A percentile compares a stretch with the other conserved stretches of the same genome.
Evolutionary conservation across 2,797 vertebrate species (phyloP).

Genomic region (Vespertilio murinus): DNA sequence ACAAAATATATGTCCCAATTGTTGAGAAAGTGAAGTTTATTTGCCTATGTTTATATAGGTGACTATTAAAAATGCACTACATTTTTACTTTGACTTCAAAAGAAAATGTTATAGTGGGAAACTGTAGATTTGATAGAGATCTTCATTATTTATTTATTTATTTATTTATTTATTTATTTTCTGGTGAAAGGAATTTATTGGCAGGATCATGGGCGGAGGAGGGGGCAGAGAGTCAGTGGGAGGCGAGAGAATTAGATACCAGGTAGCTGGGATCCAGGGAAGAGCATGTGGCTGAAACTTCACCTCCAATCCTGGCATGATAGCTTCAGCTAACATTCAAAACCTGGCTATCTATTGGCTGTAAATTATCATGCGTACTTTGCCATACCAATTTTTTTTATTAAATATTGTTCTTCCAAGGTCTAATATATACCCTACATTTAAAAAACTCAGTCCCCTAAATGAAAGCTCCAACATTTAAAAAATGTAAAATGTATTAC

Average conservation of each 20-base stretch:
- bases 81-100: constrained; percentile 24
- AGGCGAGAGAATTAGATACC: neutral
- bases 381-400: neutral
- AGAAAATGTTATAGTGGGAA: neutral
- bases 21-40: neutral
- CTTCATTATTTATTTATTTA: neutral
- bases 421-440: neutral
- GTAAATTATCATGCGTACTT: neutral
- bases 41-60: neutral
- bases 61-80: neutral
- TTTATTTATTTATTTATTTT: neutral
- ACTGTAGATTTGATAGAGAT: neutral
- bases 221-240: neutral
- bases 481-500: constrained; percentile 8
- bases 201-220: neutral
- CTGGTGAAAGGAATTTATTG: neutral
- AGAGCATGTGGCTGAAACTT: neutral
- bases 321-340: neutral
- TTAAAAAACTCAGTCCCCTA: neutral
- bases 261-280: neutral
- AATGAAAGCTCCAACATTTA: neutral
- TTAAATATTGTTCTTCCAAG: neutral
- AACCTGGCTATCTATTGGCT: neutral
- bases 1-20: neutral
- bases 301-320: neutral